phyloP scores from a whole-genome alignment of 2,113 vertebrate genomes.

The Semicossyphus pulcher region DNA sequence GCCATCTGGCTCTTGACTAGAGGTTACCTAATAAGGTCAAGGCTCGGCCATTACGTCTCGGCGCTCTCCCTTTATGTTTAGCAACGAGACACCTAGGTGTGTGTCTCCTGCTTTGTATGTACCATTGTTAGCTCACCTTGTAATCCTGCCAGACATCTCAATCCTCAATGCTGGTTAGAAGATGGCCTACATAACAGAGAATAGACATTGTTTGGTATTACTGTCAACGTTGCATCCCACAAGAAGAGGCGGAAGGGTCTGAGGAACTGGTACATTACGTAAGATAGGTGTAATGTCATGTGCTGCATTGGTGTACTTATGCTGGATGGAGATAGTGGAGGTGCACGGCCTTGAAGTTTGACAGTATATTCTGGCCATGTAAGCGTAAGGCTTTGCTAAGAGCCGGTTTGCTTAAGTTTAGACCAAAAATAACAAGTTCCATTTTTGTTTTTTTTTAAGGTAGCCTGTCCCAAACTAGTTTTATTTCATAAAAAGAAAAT shows the following conservation, averaged over 20 bases:
- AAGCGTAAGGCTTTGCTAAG: too few relatives aligned
- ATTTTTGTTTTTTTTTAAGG: too few relatives aligned
- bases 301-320: conserved; percentile 15
- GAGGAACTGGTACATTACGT: conserved; percentile 17
- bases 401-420: too few relatives aligned
- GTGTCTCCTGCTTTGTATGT: conserved; percentile 32
- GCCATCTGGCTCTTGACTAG: conserved; percentile 30
- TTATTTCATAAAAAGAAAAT: too few relatives aligned
- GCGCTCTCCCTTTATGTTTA: conserved; percentile 30
- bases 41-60: conserved; percentile 3
- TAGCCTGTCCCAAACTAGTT: too few relatives aligned
- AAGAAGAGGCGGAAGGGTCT: background rate
- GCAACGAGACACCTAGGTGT: conserved; percentile 64
- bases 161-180: conserved; percentile 43
- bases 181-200: conserved; percentile 44
- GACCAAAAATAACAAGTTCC: too few relatives aligned
- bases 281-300: conserved; percentile 2
- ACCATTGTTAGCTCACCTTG: conserved; percentile 55
- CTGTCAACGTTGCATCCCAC: conserved; percentile 28
- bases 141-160: conserved; percentile 57
- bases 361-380: background rate
- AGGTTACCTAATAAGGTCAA: conserved; percentile 51
- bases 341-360: background rate
- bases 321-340: background rate
- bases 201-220: conserved; percentile 39